Evolutionary conservation across 2,113 vertebrate genomes (phyloP), one percentile per base, ranked within the genome.

Genomic region (Amblyopsis rosae): DNA sequence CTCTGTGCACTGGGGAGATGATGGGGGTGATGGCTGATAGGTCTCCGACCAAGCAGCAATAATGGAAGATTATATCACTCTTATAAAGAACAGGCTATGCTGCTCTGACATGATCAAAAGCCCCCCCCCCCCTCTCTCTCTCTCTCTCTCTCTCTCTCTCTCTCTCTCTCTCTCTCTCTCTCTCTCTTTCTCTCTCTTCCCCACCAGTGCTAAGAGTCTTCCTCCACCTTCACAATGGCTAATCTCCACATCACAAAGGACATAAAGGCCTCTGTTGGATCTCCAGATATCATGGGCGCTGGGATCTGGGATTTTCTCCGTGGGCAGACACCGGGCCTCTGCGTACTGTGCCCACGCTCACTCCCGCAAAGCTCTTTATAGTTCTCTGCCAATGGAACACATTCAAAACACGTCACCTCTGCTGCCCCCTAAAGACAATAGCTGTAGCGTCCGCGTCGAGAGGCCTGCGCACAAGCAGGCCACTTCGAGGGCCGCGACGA

Each of bases 391-490:
- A 67, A 90, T 92, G 84, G 78, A 86, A 63, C 75, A 61, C 72
- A 75, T 84, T 91, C 87, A 80, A 75, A 75, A 88, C 82, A 45
- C 33, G 80, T 91, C 89, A 91, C 90, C 92, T 92, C 88, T 87
- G 85, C 90, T 90, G 91, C 89, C 92, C 90, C 86, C 81, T 79
- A 73, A 91, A 91, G 91, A 91, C 90, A 92, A 92, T 89, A 81
- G 73, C 88, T 15, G n/a, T 54, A 64, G 71, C 59, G 41, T 71
- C 67, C 12, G 9, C 5, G 10, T 10, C 82, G 71, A 65, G 69
- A 75, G 76, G 81, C 70, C 83, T 80, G 26, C 26, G 26, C 85
- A 87, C 19, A 87, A 88, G 86, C 87, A 82, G 86, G 74, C 76
- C 61, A 77, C 75, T 85, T 73, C 65, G 26, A 26, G 26, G 73